Evolutionary conservation across 2,113 vertebrate species (phyloP), one percentile per base, ranked within the genome.

Genomic region (Actenoides lindsayi): DNA sequence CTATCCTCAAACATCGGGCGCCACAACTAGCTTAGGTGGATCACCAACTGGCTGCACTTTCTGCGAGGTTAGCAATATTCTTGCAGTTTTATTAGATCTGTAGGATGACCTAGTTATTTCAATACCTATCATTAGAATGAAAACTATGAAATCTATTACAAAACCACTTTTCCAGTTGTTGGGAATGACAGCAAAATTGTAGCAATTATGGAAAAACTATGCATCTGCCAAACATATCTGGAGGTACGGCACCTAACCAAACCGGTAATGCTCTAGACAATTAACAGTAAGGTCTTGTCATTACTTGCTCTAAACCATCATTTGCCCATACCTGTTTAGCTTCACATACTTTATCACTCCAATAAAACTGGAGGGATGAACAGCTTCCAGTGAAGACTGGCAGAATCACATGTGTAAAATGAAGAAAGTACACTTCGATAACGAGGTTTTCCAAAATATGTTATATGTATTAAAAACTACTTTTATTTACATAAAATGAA

Each of bases 261-360:
- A 96, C 94, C 5, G 1, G 94, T 91, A 93, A 75, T 21, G 59
- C 76, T 89, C 24, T 83, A 87, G 24, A 68, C 28, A 75, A 70
- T 50, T 80, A 64, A 71, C 44, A 83, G 20, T 15, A 41, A 77
- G 23, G 31, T 78, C 86, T 69, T 93, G 90, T 50, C 35, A 12
- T 41, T 64, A 92, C 96, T 87, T 93, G 94, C 53, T 91, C 83
- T 82, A 69, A 93, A 50, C 39, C 60, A 44, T 24, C 24, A 16
- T 57, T 65, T 91, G 74, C 83, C 74, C 67, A 73, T 65, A 89
- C 92, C 48, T 27, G 5, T 41, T 84, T 41, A 68, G 69, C 44
- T 94, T 90, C 79, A 73, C 39, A 31, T 18, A 56, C 60, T 62
- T 74, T 87, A 91, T 90, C 82, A 44, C 63, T 41, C 56, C 1